Evolutionary conservation across 2,888 invertebrate genomes (phyloP), one percentile per base, ranked within the genome.

Genomic region (Clostera curtula): DNA sequence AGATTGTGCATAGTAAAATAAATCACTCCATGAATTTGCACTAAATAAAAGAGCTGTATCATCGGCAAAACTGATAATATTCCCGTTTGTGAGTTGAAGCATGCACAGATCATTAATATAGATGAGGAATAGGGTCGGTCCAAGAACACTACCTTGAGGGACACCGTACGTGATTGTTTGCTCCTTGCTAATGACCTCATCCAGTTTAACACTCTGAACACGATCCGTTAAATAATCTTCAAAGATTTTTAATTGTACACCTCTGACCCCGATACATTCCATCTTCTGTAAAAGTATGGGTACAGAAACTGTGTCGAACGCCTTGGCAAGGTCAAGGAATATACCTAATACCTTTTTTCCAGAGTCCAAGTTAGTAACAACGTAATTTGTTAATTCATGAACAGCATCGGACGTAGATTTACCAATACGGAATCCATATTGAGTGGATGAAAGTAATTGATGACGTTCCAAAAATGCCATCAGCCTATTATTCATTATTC

Each of bases 401-500:
- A 33, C 29, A 5, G 29, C 29, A 15, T 34, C 34, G 2, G 26
- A 17, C 4, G 29, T 29, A 1, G 29, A 27, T 24, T 19, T 34
- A 4, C 29, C 19, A 2, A 11, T 3, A 3, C 29, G 16, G 16
- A 29, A 34, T 3, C 33, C 33, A 11, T 16, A 29, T 9, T 29
- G 33, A 8, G 29, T 5, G 1, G 19, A 8, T 5, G 29, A 10
- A 2, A 34, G 6, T 6, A 33, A 14, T 3, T 30, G 17, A 15
- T 32, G 5, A 2, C 16, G 18, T 24, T 32, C 24, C 5, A 36
- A 13, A 20, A 17, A 39, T 3, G 9, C 12, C 1, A 26, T n/a
- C 1, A 31, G 24, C 15, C 22, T 22, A 2, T 12, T 27, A 15
- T 40, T 38, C n/a, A 43, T 16, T 9, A 43, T 4, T 8, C 24